These are phyloP conservation scores for Lepilemur septentrionalis DNA, from an alignment of 2,797 vertebrate genomes.

Conservation along the genomic window DNA sequence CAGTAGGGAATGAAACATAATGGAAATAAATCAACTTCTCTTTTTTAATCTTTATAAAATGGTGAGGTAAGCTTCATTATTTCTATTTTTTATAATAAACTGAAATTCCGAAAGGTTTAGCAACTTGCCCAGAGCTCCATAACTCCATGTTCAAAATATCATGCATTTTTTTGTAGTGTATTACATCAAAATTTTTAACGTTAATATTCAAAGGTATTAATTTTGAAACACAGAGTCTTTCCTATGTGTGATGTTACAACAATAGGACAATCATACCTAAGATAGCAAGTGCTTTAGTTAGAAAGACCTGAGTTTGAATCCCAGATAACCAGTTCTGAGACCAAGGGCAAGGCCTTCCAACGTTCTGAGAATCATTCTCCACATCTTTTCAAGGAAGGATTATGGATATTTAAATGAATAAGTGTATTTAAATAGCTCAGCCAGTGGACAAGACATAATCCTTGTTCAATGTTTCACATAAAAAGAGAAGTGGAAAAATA, in stretches of 20 bases:
- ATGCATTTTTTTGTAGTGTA: neutral
- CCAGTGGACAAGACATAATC: neutral
- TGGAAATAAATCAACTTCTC: neutral
- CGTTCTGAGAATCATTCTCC: neutral
- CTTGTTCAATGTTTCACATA: neutral
- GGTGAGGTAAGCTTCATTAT: neutral
- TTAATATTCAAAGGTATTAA: neutral
- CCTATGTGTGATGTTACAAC: neutral
- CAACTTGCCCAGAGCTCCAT: neutral
- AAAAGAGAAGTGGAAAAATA: neutral
- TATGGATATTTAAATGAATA: neutral
- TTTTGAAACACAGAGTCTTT: neutral
- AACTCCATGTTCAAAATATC: neutral
- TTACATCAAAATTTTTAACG: neutral
- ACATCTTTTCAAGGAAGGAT: neutral
- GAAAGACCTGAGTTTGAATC: neutral
- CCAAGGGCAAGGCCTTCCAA: neutral
- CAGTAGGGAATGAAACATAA: neutral
- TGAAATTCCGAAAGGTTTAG: neutral
- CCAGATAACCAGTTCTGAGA: neutral
- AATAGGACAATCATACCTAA: neutral
- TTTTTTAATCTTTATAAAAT: neutral
- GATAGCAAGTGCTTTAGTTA: neutral
- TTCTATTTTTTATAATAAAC: slow-evolving; percentile 30
- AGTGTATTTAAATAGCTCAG: neutral